Base-by-base conservation (phyloP, 2,888 invertebrate species). In the Amphipoea lucens region DNA sequence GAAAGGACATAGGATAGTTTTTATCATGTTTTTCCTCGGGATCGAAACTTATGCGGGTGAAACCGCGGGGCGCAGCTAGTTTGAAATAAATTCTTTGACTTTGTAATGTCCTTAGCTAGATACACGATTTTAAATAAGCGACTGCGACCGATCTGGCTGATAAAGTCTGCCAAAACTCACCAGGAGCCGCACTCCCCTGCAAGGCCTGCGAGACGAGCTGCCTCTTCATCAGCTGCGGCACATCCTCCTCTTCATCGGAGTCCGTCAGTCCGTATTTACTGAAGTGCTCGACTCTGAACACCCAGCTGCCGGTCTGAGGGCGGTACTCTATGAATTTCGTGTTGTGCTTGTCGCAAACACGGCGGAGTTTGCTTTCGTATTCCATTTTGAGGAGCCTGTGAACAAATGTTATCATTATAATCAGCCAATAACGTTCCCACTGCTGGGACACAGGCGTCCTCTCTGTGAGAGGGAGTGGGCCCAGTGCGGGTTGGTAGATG, bases 281-380 rank as follows among this genome's bases (percentile, higher is more conserved):
- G 95, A 99, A 99, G 95, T 99, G 99, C 78, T 99, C 98, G 69
- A 99, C 98, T 94, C 98, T 98, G 95, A 99, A 99, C 74, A 99
- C 99, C 99, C 99, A 99, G 76, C 99, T 99, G 45, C 99, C 99
- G 3, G 99, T 99, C 93, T 99, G 98, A 0, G 99, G 99, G 0
- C 99, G 97, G 95, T 99, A 99, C 93, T 99, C 99, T 9, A 99
- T 97, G 94, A 99, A 99, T 76, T 98, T 98, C 0, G 99, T 99
- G 84, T 98, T 98, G 94, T 99, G 98, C 89, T 98, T 98, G 84
- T 98, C 98, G 80, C 99, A 98, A 1, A 98, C 98, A 54, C 98
- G 97, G 29, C 99, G 98, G 78, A 99, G 95, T 92, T 98, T 98
- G 14, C 98, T 98, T 88, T 98, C 98, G 96, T 99, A 99, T 91